Evolutionary conservation across 1,140 invertebrate species (phyloP), one percentile per base, ranked within the genome.

Genomic region (Magallana angulata): DNA sequence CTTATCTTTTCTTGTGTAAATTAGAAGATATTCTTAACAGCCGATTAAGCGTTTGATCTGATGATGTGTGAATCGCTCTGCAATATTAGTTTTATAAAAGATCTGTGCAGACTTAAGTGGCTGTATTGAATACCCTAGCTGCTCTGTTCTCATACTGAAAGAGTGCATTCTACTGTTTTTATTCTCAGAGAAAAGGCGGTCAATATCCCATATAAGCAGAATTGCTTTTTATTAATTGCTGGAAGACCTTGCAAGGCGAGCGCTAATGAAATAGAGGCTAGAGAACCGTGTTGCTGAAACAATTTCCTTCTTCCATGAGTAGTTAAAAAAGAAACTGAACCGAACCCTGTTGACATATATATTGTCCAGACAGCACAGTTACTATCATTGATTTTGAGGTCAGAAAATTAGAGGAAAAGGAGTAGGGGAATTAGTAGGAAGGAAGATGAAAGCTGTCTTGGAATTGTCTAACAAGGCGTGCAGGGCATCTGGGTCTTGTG

Each of bases 1-100:
- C 68, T 76, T 36, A 76, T 24, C 68, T 76, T 76, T 76, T 30
- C 68, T 36, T 76, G 68, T 76, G 68, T 76, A 76, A 76, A 76
- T 30, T 76, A 76, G 68, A 76, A 36, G 68, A 76, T 30, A 30
- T 76, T 76, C 8, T 76, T 76, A 76, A 76, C 36, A 9, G 68
- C 2, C 14, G 18, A 76, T 76, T 76, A 76, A 76, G 68, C 68
- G 14, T 76, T 30, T 76, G 64, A 18, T 71, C 64, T 71, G 64
- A 30, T 24, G 68, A 12, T 30, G 12, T 30, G 36, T 48, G 36
- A 48, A 18, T 12, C 30, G 24, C 11, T 9, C 24, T 76, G 68
- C 36, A 5, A 30, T 36, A 76, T 76, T 76, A 76, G 36, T 9
- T 76, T 76, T 11, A 76, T 11, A 30, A 30, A 48, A 48, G 36